Conservation (phyloP, 2,888 invertebrate genomes). For the Liodrosophila aerea region DNA sequence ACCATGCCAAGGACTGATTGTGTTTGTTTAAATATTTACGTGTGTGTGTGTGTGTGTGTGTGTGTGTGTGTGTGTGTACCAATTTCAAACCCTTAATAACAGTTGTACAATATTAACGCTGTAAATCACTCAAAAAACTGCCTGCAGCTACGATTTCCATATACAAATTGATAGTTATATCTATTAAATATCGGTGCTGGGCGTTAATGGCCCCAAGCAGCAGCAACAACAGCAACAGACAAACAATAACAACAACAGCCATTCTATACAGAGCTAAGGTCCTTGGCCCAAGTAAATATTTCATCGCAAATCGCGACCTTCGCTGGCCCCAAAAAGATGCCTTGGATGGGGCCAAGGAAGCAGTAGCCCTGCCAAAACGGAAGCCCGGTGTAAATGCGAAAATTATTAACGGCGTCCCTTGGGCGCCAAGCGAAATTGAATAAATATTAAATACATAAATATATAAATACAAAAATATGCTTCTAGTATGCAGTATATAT, state of each 20-base stretch:
- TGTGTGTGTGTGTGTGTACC: too few species aligned
- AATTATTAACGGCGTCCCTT: constrained; percentile 52
- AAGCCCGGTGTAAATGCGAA: constrained; percentile 53
- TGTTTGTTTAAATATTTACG: too few species aligned
- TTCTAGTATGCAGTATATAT: too few species aligned
- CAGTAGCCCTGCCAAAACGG: constrained; percentile 57
- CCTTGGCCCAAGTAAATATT: constrained; percentile 29
- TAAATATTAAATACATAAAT: too few species aligned
- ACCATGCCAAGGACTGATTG: too few species aligned
- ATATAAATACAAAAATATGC: too few species aligned
- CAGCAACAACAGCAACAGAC: not conserved
- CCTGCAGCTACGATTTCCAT: not conserved
- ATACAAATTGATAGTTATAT: constrained; percentile 48
- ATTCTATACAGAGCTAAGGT: too few species aligned
- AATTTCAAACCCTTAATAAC: too few species aligned
- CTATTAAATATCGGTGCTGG: constrained; percentile 46
- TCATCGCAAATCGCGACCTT: constrained; percentile 28
- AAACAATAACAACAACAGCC: too few species aligned
- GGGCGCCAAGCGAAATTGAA: constrained; percentile 47
- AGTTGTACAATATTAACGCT: too few species aligned
- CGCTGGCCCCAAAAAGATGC: not conserved
- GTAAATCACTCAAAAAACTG: constrained; percentile 4
- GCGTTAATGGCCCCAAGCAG: constrained; percentile 10
- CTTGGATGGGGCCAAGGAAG: not conserved
- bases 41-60: too few species aligned